Evolutionary conservation across 2,888 invertebrate genomes (phyloP).

Genomic region (Tachystola acroxantha): DNA sequence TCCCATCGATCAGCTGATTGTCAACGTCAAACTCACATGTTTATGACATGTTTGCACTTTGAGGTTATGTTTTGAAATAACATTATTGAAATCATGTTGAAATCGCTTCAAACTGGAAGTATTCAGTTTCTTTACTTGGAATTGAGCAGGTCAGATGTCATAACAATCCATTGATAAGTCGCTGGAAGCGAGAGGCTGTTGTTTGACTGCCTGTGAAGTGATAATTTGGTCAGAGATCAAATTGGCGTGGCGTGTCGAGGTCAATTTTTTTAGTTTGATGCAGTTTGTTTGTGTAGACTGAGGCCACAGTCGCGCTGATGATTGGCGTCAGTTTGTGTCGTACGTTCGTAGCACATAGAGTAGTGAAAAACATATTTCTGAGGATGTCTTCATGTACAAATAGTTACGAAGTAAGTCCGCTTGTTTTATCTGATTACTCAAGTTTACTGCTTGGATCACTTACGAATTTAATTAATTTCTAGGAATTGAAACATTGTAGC

Average conservation of each 20-base stretch:
- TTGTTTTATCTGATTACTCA: no score
- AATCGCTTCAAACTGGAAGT: slow-evolving; percentile 20
- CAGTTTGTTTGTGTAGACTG: slow-evolving; percentile 22
- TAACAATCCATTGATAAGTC: slow-evolving; percentile 38
- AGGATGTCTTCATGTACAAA: slow-evolving; percentile 48
- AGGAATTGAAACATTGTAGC: no score
- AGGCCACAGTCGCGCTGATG: slow-evolving; percentile 36
- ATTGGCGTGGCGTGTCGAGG: slow-evolving; percentile 15
- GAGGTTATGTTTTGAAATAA: slow-evolving; percentile 38
- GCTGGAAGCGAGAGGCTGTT: slow-evolving; percentile 8
- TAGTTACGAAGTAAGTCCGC: slow-evolving; percentile 54
- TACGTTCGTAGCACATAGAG: slow-evolving; percentile 37
- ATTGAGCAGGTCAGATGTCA: slow-evolving; percentile 55
- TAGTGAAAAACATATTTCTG: slow-evolving; percentile 20
- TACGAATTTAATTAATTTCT: no score
- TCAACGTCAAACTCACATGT: slow-evolving; percentile 18
- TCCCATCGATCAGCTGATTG: no score
- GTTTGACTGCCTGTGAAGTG: slow-evolving; percentile 17
- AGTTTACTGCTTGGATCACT: no score
- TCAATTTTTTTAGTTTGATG: slow-evolving; percentile 27
- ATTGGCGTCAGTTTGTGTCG: slow-evolving; percentile 34
- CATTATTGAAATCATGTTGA: no score
- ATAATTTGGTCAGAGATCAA: slow-evolving; percentile 7
- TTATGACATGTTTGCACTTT: slow-evolving; percentile 18
- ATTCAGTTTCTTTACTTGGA: slow-evolving; percentile 27